These are phyloP conservation scores for Chaitophorus viminalis DNA, from an alignment of 2,888 invertebrate genomes.

Conservation along the genomic window DNA sequence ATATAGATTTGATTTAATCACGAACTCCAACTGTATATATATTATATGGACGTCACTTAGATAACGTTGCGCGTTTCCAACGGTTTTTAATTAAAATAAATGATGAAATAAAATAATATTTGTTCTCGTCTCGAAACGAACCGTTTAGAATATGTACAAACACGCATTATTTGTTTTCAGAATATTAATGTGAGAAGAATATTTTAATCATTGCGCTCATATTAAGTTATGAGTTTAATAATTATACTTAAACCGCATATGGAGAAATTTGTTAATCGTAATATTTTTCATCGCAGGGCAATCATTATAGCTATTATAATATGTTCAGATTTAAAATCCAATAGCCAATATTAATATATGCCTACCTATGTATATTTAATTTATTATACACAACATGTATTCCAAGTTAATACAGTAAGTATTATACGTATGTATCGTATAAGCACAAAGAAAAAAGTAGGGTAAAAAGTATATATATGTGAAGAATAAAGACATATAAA, in stretches of 20 bases:
- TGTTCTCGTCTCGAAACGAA: background rate
- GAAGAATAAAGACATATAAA: too few relatives aligned
- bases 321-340: background rate
- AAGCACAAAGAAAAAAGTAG: too few relatives aligned
- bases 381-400: too few relatives aligned
- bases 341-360: background rate
- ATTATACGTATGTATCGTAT: too few relatives aligned
- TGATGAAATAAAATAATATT: background rate
- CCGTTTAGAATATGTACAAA: background rate
- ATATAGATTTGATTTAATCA: background rate
- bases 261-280: background rate
- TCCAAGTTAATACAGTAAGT: too few relatives aligned
- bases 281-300: background rate
- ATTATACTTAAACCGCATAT: background rate
- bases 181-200: background rate
- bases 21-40: background rate
- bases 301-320: background rate
- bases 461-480: too few relatives aligned
- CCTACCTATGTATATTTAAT: too few relatives aligned
- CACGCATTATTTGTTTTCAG: background rate
- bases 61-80: background rate
- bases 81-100: slow-evolving; percentile 11
- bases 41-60: background rate
- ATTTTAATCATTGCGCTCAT: background rate
- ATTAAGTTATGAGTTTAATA: background rate